These are phyloP conservation scores for Elgaria multicarinata DNA, from an alignment of 2,113 vertebrate genomes.

Conservation along the genomic window DNA sequence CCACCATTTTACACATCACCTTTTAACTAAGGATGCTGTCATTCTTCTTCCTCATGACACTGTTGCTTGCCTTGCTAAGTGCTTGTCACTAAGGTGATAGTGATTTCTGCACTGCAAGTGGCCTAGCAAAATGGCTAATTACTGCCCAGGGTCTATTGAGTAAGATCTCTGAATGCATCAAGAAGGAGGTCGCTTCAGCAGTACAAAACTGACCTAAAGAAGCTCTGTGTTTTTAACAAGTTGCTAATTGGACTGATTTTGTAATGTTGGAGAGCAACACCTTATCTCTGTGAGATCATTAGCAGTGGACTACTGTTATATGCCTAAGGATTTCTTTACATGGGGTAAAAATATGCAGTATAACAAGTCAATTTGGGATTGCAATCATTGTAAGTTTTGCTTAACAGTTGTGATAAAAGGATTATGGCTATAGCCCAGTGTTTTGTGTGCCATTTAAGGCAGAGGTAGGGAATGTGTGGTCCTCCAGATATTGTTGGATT, in stretches of 20 bases:
- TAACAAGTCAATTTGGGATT: background rate
- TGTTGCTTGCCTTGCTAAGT: background rate
- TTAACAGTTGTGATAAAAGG: background rate
- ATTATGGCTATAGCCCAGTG: background rate
- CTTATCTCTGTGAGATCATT: background rate
- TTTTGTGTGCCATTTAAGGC: background rate
- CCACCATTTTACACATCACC: accelerated
- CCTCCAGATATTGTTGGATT: too few species aligned
- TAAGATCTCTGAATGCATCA: background rate
- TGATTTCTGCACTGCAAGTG: background rate
- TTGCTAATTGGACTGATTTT: background rate
- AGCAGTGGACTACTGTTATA: background rate
- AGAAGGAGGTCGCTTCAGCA: background rate
- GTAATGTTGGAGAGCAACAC: background rate
- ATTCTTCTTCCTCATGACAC: too few species aligned
- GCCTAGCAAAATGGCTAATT: background rate
- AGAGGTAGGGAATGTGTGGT: too few species aligned
- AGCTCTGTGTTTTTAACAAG: background rate
- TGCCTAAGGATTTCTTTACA: background rate
- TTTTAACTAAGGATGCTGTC: background rate
- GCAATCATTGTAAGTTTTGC: background rate
- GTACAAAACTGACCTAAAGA: background rate
- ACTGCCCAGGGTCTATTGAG: background rate
- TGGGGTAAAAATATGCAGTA: background rate
- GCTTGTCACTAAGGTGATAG: background rate